Conservation (phyloP, 1,140 invertebrate species). For the Anagrus nilaparvatae region DNA sequence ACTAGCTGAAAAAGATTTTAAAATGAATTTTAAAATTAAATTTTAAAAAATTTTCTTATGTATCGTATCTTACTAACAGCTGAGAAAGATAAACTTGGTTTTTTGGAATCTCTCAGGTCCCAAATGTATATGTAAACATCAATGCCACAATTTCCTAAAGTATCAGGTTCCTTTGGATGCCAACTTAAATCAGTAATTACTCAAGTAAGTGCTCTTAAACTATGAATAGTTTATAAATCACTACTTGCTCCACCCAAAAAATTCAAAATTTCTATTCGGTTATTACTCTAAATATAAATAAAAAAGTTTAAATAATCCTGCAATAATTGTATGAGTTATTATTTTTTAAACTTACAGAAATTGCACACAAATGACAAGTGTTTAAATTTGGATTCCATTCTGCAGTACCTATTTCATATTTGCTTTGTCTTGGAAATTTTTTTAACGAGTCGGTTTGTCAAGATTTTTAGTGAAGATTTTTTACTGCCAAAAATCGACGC, state of each 20-base stretch:
- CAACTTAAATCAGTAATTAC: constrained; percentile 88
- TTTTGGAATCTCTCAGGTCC: constrained; percentile 77
- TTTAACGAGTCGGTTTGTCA: constrained; percentile 58
- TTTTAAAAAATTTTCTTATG: not conserved
- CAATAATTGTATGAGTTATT: constrained; percentile 10
- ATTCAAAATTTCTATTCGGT: constrained; percentile 70
- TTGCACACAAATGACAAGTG: constrained; percentile 72
- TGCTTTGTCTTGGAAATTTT: constrained; percentile 76
- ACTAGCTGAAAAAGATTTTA: no score
- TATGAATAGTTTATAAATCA: constrained; percentile 57
- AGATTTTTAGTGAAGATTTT: constrained; percentile 65
- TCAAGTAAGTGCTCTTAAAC: constrained; percentile 71
- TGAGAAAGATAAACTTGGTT: constrained; percentile 69
- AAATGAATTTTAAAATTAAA: no score
- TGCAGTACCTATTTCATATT: constrained; percentile 83
- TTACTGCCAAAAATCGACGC: constrained; percentile 68
- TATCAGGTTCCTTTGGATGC: constrained; percentile 75
- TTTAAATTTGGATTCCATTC: constrained; percentile 82
- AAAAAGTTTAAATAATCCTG: no score
- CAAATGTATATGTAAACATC: constrained; percentile 89
- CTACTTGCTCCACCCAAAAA: constrained; percentile 47
- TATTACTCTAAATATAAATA: constrained; percentile 60
- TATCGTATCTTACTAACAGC: constrained; percentile 60
- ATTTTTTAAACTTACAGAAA: constrained; percentile 59
- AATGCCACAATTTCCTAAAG: constrained; percentile 83